Percentiles rank a stretch among this genome's conserved stretches.
Conservation (phyloP, 2,113 vertebrate species). For the Nerophis lumbriciformis region DNA sequence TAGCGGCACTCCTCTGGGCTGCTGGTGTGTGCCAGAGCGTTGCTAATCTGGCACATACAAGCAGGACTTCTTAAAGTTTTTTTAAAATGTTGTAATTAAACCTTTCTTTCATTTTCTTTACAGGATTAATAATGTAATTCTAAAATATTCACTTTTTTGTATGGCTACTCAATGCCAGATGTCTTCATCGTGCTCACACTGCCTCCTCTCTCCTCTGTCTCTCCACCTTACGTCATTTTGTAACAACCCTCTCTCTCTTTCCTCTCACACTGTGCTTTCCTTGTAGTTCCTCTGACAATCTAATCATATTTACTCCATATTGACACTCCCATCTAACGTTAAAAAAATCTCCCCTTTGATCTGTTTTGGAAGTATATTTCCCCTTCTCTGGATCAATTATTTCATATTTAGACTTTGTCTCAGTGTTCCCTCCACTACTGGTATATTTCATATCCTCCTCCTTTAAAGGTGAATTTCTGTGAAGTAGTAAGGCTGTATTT, state of each 20-base stretch:
- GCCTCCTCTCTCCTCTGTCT: slow-evolving; percentile 15
- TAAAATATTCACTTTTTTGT: neutral
- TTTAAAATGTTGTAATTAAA: slow-evolving; percentile 13
- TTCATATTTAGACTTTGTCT: neutral
- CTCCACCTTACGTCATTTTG: slow-evolving; percentile 52
- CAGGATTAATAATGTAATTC: neutral
- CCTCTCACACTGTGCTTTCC: slow-evolving; percentile 40
- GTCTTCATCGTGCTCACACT: neutral
- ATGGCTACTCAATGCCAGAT: neutral
- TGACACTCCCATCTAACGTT: slow-evolving; percentile 33
- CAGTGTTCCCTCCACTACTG: too few species aligned
- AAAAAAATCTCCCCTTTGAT: slow-evolving; percentile 38
- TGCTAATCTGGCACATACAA: slow-evolving; percentile 6
- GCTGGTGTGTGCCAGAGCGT: slow-evolving; percentile 25
- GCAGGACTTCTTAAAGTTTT: slow-evolving; percentile 40
- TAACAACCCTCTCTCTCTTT: slow-evolving; percentile 25
- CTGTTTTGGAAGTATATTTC: slow-evolving; percentile 26
- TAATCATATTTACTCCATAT: slow-evolving; percentile 3
- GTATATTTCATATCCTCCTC: too few species aligned
- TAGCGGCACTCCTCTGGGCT: slow-evolving; percentile 39
- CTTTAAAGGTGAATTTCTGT: too few species aligned
- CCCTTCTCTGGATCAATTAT: neutral
- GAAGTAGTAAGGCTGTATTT: too few species aligned
- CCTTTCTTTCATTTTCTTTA: neutral
- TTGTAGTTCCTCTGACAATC: slow-evolving; percentile 14